phyloP scores from a whole-genome alignment of 1,140 invertebrate species.

The Musca vetustissima region DNA sequence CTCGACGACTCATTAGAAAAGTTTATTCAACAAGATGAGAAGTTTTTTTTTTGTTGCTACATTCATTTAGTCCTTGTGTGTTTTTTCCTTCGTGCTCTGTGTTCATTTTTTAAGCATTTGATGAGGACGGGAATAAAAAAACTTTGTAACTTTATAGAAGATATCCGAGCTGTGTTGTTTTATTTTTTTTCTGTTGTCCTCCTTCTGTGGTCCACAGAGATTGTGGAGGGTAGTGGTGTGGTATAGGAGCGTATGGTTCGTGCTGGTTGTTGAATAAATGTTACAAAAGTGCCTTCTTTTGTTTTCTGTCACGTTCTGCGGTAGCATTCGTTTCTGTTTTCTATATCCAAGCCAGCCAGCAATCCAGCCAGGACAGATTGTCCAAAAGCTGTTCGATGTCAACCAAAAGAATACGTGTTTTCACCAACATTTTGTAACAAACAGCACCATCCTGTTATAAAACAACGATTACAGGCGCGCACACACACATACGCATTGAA shows the following conservation, averaged over 20 bases:
- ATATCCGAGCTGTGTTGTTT: too few species aligned
- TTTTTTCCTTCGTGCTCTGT: not conserved
- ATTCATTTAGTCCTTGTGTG: not conserved
- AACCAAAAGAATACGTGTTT: conserved; percentile 23
- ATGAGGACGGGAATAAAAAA: too few species aligned
- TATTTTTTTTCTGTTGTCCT: not conserved
- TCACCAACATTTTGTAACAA: conserved; percentile 20
- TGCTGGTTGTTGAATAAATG: conserved; percentile 25
- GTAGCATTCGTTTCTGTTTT: conserved; percentile 31
- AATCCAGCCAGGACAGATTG: not conserved
- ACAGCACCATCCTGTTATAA: not conserved
- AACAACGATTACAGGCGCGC: not conserved
- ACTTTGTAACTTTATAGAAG: too few species aligned
- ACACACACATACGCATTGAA: too few species aligned
- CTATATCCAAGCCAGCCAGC: not conserved
- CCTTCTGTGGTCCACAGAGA: conserved; percentile 6
- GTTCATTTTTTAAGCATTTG: not conserved
- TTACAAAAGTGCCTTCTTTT: conserved; percentile 54
- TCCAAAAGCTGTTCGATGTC: conserved; percentile 18
- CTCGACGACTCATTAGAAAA: conserved; percentile 43
- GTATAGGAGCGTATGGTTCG: not conserved
- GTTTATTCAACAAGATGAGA: conserved; percentile 33
- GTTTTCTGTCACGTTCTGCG: conserved; percentile 55
- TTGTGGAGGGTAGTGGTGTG: not conserved
- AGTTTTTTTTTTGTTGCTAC: not conserved